Base-by-base conservation (phyloP, 2,113 vertebrate genomes). In the Anser brachyrhynchus region DNA sequence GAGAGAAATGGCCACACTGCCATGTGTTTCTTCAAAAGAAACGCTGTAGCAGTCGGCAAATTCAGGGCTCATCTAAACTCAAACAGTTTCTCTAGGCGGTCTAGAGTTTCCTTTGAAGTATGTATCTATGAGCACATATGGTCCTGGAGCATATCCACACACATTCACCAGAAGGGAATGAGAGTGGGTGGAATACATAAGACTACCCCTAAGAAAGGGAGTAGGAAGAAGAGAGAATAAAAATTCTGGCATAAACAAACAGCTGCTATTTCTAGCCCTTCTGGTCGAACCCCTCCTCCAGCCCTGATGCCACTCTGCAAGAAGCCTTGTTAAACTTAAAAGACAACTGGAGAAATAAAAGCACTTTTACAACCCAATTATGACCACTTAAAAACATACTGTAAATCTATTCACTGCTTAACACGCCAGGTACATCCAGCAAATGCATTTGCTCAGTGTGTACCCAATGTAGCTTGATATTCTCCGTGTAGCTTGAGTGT, bases 71-170 rank as follows among this genome's bases (percentile, higher is more conserved):
- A 5, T 84, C 80, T 94, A 87, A 95, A 91, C 91, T 87, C 84
- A 54, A 89, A 75, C 84, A 93, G 67, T 58, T 93, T 96, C 91
- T 93, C 93, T 33, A 91, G 88, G 92, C 80, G 1, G 39, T 82
- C 89, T 88, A 80, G 83, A 93, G 71, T 89, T 96, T 91, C 92
- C 92, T 97, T 94, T 97, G 93, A 97, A 97, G 95, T 86, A 79
- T 86, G 7, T 71, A 76, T 89, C 94, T 62, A 59, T 0, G 3
- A 93, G 93, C 79, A 95, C 82, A 97, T 95, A 97, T 94, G 89
- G 95, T 96, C 84, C 84, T 94, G 89, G 84, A 95, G 92, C 93
- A 87, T 72, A 96, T 94, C 93, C 89, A 96, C 91, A 88, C 77
- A 87, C 89, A 94, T 89, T 91, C 93, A 92, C 89, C 78, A 96